phyloP scores from a whole-genome alignment of 2,888 invertebrate genomes.

The Trilocha varians region DNA sequence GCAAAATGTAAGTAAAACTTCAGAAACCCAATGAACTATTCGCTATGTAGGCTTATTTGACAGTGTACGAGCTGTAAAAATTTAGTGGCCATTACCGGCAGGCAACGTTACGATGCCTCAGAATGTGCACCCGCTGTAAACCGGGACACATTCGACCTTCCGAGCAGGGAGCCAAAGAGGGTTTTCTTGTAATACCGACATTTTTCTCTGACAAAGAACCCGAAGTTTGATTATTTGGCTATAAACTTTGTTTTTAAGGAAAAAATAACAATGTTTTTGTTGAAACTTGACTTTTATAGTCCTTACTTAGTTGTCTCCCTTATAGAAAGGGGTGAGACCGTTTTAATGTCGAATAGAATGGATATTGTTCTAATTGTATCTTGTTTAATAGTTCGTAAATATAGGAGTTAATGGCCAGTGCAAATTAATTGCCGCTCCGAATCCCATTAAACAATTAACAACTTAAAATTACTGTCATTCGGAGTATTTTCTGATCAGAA shows the following conservation, averaged over 20 bases:
- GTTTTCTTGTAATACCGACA: conserved; percentile 24
- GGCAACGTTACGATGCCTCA: conserved; percentile 34
- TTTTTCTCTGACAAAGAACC: conserved; percentile 8
- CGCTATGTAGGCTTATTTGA: conserved; percentile 30
- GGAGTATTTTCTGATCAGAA: no score
- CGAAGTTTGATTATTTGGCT: not conserved
- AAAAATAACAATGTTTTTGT: no score
- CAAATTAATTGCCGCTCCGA: not conserved
- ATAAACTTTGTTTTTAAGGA: no score
- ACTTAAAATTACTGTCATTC: not conserved
- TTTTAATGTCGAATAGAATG: not conserved
- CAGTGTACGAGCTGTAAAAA: conserved; percentile 39
- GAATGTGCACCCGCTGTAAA: conserved; percentile 30
- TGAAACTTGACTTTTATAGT: no score
- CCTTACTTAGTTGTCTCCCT: no score
- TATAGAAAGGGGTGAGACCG: no score
- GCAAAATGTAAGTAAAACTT: not conserved
- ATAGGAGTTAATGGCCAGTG: not conserved
- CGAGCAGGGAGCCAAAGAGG: conserved; percentile 18
- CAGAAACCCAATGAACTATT: conserved; percentile 18
- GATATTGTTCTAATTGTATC: not conserved
- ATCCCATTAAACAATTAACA: not conserved
- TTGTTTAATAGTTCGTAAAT: not conserved
- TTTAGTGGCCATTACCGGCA: conserved; percentile 34
- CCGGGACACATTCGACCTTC: conserved; percentile 19